Evolutionary conservation across 2,888 invertebrate genomes (phyloP).

Genomic region (Linyphia triangularis): DNA sequence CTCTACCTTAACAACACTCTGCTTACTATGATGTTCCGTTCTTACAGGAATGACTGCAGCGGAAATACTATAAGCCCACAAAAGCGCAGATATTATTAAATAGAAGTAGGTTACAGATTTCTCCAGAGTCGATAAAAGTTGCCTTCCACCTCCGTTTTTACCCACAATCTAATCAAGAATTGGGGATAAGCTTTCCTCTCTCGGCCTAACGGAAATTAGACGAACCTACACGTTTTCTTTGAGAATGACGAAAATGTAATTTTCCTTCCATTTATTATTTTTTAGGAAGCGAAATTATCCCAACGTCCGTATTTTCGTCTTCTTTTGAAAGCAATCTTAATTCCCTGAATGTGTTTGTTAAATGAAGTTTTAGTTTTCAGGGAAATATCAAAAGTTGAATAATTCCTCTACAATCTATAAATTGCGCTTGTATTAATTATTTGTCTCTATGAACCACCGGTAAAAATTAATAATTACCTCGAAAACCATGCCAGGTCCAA

Average conservation of each 20-base stretch:
- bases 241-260: background rate
- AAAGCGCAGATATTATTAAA: constrained; percentile 42
- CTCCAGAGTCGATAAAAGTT: background rate
- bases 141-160: background rate
- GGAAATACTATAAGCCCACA: constrained; percentile 30
- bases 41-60: constrained; percentile 12
- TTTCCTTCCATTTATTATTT: background rate
- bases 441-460: too few species aligned
- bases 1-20: background rate
- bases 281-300: background rate
- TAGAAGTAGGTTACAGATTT: constrained; percentile 21
- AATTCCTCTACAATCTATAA: too few species aligned
- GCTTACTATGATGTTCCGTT: background rate
- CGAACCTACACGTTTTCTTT: background rate
- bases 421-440: too few species aligned
- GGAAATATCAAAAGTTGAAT: too few species aligned
- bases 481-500: too few species aligned
- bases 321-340: too few species aligned
- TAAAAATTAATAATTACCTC: too few species aligned
- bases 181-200: background rate
- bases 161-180: background rate
- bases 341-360: too few species aligned
- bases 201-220: background rate
- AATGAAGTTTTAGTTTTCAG: too few species aligned
- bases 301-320: too few species aligned